Percentiles rank a stretch among this genome's conserved stretches.
Evolutionary conservation across 2,113 vertebrate genomes (phyloP).

Genomic region (Dermatemys mawii): DNA sequence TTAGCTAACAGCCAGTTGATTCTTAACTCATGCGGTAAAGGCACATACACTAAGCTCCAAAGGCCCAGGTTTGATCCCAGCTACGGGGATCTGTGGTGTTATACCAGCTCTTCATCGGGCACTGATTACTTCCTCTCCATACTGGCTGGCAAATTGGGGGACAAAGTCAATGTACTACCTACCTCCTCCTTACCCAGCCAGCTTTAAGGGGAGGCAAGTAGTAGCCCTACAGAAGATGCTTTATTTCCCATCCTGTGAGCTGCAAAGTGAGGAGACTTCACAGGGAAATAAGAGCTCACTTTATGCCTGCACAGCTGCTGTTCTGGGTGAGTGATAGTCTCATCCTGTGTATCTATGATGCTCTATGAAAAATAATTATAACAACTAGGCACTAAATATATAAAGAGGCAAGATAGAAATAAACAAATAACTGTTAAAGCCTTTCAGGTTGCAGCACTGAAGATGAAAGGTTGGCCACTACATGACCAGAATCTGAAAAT

Average conservation of each 20-base stretch:
- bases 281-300: not conserved
- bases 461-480: not conserved
- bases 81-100: too few species aligned
- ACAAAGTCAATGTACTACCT: not conserved
- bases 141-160: not conserved
- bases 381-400: not conserved
- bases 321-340: too few species aligned
- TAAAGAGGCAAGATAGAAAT: not conserved
- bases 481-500: not conserved
- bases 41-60: too few species aligned
- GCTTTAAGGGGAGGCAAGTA: not conserved
- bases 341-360: too few species aligned
- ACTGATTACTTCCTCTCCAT: not conserved
- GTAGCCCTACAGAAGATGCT: not conserved
- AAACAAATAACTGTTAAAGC: not conserved
- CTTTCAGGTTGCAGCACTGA: not conserved
- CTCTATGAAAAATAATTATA: not conserved
- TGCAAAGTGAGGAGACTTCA: not conserved
- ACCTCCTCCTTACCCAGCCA: not conserved
- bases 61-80: too few species aligned
- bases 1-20: too few species aligned
- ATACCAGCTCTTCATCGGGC: too few species aligned
- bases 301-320: not conserved
- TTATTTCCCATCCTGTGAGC: not conserved
- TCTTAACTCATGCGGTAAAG: too few species aligned